These are phyloP conservation scores for Pterophyllum scalare DNA, from an alignment of 2,113 vertebrate species.

Conservation along the genomic window DNA sequence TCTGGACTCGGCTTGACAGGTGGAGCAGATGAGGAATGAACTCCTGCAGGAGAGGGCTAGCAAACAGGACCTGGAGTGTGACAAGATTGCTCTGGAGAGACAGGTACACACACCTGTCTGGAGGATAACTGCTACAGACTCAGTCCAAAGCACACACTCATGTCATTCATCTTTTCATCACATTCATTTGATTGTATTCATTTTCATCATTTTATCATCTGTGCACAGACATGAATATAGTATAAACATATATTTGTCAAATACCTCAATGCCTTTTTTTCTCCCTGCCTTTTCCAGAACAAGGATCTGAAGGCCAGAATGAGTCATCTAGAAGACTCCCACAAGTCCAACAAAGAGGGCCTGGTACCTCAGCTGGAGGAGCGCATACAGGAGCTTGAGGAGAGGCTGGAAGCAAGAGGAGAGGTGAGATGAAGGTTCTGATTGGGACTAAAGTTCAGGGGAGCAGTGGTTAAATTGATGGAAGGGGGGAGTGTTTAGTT, in stretches of 20 bases:
- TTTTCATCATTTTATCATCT: constrained; percentile 2
- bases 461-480: background rate
- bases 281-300: constrained; percentile 79
- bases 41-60: constrained; percentile 93
- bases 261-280: background rate
- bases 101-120: constrained; percentile 86
- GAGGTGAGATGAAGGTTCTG: constrained; percentile 79
- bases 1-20: constrained; percentile 83
- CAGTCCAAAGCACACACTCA: constrained; percentile 26
- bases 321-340: constrained; percentile 89
- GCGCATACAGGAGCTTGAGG: constrained; percentile 91
- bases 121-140: constrained; percentile 53
- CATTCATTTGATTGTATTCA: constrained; percentile 33
- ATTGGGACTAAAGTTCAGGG: background rate
- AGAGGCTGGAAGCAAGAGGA: constrained; percentile 90
- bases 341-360: constrained; percentile 92
- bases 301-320: constrained; percentile 94
- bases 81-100: constrained; percentile 96
- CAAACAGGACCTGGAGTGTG: constrained; percentile 95
- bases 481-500: background rate
- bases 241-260: background rate
- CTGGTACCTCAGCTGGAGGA: constrained; percentile 91
- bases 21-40: constrained; percentile 95
- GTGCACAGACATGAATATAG: background rate
- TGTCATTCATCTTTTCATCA: constrained; percentile 56